Evolutionary conservation across 2,797 vertebrate genomes (phyloP).

Genomic region (Orestias chungarensis): DNA sequence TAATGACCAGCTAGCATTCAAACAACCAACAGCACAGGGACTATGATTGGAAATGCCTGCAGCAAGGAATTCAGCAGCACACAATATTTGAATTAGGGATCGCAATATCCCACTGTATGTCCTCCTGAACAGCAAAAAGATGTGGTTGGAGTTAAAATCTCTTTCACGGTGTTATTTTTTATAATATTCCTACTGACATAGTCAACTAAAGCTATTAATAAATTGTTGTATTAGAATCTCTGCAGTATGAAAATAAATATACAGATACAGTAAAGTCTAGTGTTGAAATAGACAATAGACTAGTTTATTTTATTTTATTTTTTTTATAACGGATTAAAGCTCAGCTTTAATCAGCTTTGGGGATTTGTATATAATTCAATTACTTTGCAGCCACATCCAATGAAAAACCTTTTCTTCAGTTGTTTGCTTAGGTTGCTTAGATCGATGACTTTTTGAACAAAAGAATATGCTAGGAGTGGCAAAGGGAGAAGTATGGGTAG

Average conservation of each 20-base stretch:
- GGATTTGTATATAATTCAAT: background rate
- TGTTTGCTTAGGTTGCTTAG: background rate
- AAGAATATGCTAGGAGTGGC: background rate
- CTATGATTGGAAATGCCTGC: slow-evolving; percentile 43
- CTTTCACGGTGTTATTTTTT: background rate
- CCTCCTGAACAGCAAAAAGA: slow-evolving; percentile 25
- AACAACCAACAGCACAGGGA: slow-evolving; percentile 27
- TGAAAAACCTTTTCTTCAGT: background rate
- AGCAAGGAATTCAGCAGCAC: slow-evolving; percentile 41
- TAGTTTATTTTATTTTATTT: too few relatives aligned
- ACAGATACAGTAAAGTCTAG: background rate
- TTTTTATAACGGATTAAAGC: too few relatives aligned
- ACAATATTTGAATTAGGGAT: slow-evolving; percentile 28
- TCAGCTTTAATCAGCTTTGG: too few relatives aligned
- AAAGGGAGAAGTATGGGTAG: too few relatives aligned
- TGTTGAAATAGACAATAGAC: background rate
- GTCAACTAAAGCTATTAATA: background rate
- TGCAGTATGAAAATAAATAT: background rate
- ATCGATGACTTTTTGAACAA: background rate
- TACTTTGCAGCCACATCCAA: background rate
- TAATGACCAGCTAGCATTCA: slow-evolving; percentile 43
- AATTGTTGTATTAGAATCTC: background rate
- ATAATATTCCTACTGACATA: background rate
- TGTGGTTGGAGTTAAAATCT: slow-evolving; percentile 12
- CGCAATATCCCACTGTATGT: slow-evolving; percentile 15